Percentiles rank a stretch among this genome's conserved stretches.
Conservation (phyloP, 2,888 invertebrate species). For the Xanthia togata region DNA sequence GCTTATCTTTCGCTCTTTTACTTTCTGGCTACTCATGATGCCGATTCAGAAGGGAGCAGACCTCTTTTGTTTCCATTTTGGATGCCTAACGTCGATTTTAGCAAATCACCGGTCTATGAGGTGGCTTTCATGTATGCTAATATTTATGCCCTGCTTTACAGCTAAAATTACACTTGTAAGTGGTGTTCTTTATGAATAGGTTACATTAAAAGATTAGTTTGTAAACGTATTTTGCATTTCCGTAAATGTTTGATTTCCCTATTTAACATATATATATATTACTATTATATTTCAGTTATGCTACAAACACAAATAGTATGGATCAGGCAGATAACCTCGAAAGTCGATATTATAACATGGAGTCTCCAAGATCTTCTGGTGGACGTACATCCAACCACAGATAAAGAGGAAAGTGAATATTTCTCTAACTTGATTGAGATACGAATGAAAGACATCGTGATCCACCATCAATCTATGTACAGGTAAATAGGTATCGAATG, state of each 20-base stretch:
- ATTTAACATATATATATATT: not conserved
- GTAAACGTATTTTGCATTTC: not conserved
- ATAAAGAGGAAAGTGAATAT: constrained; percentile 63
- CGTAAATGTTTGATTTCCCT: not conserved
- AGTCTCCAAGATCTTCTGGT: constrained; percentile 78
- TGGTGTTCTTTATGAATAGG: constrained; percentile 25
- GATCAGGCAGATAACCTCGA: constrained; percentile 79
- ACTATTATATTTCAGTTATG: constrained; percentile 72
- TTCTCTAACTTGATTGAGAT: constrained; percentile 68
- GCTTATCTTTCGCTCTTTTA: constrained; percentile 65
- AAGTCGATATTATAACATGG: constrained; percentile 80
- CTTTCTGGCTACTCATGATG: constrained; percentile 65
- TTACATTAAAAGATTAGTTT: not conserved
- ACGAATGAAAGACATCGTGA: constrained; percentile 76
- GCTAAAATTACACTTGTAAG: constrained; percentile 78
- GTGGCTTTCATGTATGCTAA: constrained; percentile 71
- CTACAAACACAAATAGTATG: constrained; percentile 80
- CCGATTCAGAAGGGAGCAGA: constrained; percentile 65
- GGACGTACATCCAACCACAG: constrained; percentile 71
- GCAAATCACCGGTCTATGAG: constrained; percentile 76
- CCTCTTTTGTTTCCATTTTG: constrained; percentile 79
- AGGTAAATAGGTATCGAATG: constrained; percentile 62
- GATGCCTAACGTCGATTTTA: constrained; percentile 73
- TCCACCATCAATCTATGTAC: constrained; percentile 77
- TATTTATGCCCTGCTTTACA: constrained; percentile 65